Conservation (phyloP, 2,888 invertebrate genomes). For the Itoplectis maculator region DNA sequence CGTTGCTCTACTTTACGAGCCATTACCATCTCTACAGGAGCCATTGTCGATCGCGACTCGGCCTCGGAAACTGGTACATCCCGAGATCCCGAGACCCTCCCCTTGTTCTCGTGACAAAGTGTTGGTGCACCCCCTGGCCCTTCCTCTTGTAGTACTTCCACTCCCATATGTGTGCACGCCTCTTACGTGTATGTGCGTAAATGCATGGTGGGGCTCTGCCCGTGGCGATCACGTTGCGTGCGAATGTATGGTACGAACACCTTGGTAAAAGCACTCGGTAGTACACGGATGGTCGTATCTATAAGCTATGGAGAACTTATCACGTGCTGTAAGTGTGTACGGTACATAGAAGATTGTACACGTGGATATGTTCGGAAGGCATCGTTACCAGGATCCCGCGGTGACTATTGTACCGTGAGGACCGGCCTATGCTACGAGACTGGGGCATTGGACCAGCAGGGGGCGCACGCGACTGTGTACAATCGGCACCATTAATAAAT, state of each 20-base stretch:
- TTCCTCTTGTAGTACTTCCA: background rate
- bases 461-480: conserved; percentile 35
- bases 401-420: conserved; percentile 50
- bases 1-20: conserved; percentile 66
- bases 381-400: conserved; percentile 61
- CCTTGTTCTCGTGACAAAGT: conserved; percentile 34
- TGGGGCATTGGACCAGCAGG: conserved; percentile 10
- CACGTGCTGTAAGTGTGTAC: conserved; percentile 17
- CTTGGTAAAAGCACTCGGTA: conserved; percentile 1
- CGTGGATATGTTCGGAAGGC: conserved; percentile 13
- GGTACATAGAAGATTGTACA: conserved; percentile 6
- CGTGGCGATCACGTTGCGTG: background rate
- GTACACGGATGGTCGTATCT: conserved; percentile 18
- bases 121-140: conserved; percentile 1
- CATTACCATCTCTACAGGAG: conserved; percentile 60
- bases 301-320: conserved; percentile 34
- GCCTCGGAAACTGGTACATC: conserved; percentile 56
- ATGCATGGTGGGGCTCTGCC: background rate
- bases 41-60: conserved; percentile 60
- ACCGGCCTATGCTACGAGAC: conserved; percentile 27
- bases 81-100: conserved; percentile 26
- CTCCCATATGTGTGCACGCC: background rate
- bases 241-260: background rate
- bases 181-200: background rate
- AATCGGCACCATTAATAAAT: conserved; percentile 64